These are phyloP conservation scores for Pterocles burchelli DNA, from an alignment of 2,113 vertebrate species.

Conservation along the genomic window DNA sequence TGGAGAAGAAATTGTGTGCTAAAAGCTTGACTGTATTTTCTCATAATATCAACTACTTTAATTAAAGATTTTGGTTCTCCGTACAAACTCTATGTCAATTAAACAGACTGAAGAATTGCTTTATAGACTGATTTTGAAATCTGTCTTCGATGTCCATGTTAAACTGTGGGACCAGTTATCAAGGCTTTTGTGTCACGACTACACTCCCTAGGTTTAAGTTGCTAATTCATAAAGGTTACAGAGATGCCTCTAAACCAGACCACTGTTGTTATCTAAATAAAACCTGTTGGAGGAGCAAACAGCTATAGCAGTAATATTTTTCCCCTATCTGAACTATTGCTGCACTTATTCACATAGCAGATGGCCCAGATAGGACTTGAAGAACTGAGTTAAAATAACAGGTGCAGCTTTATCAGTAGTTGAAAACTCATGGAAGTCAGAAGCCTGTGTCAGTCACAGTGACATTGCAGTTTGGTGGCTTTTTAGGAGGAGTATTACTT, in stretches of 20 bases:
- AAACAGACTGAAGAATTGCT: neutral
- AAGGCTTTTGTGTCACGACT: neutral
- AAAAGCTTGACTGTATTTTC: neutral
- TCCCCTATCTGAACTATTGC: neutral
- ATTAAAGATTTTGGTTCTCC: neutral
- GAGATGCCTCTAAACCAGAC: neutral
- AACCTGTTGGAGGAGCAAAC: neutral
- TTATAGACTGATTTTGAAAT: neutral
- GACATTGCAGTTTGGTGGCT: neutral
- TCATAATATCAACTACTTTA: neutral
- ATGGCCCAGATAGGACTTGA: neutral
- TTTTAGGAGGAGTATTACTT: neutral
- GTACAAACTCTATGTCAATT: neutral
- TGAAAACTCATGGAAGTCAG: neutral
- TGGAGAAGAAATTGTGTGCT: neutral
- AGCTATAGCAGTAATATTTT: neutral
- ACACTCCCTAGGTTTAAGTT: neutral
- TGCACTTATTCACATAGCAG: neutral
- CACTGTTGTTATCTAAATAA: neutral
- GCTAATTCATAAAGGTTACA: neutral
- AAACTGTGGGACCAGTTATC: neutral
- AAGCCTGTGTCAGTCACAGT: neutral
- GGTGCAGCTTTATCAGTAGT: neutral
- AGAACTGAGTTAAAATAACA: neutral
- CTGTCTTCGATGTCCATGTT: fast-evolving